These are phyloP conservation scores for Sisor rabdophorus DNA, from an alignment of 2,113 vertebrate genomes.

Conservation along the genomic window DNA sequence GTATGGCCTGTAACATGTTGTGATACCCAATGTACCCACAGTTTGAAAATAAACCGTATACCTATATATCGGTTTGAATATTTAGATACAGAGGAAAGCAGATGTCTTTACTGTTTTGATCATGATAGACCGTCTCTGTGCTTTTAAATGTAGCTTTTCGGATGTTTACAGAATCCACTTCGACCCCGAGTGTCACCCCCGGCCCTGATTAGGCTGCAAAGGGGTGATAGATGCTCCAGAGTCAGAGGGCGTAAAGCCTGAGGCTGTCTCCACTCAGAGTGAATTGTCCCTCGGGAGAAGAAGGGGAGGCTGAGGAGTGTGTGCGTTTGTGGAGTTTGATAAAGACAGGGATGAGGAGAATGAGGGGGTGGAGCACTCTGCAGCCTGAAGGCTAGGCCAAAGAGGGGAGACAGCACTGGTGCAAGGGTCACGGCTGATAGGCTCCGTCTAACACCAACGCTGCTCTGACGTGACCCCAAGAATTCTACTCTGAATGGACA, in stretches of 20 bases:
- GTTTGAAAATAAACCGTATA: background rate
- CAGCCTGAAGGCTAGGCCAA: constrained; percentile 69
- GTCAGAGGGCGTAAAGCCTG: constrained; percentile 65
- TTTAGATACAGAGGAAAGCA: constrained; percentile 57
- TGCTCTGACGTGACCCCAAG: constrained; percentile 74
- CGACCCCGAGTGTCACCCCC: constrained; percentile 67
- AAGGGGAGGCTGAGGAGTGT: constrained; percentile 63
- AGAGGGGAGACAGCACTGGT: constrained; percentile 78
- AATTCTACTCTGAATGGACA: constrained; percentile 71
- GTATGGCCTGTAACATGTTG: no score
- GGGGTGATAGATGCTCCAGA: constrained; percentile 74
- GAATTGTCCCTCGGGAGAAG: constrained; percentile 61
- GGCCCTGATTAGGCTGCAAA: constrained; percentile 70
- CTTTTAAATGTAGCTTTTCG: constrained; percentile 70
- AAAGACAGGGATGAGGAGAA: constrained; percentile 60
- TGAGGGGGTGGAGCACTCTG: constrained; percentile 58
- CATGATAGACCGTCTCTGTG: constrained; percentile 59
- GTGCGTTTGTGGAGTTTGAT: constrained; percentile 47
- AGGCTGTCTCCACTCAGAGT: constrained; percentile 58
- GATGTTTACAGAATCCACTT: constrained; percentile 76
- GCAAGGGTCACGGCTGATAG: constrained; percentile 74
- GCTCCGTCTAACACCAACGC: constrained; percentile 69
- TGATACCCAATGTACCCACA: no score
- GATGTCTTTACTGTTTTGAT: constrained; percentile 62
- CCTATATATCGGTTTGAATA: constrained; percentile 41